A percentile compares a stretch with the other conserved stretches of the same genome.
These are phyloP conservation scores for Stenodera caucasica DNA, from an alignment of 2,888 invertebrate species.

Conservation along the genomic window DNA sequence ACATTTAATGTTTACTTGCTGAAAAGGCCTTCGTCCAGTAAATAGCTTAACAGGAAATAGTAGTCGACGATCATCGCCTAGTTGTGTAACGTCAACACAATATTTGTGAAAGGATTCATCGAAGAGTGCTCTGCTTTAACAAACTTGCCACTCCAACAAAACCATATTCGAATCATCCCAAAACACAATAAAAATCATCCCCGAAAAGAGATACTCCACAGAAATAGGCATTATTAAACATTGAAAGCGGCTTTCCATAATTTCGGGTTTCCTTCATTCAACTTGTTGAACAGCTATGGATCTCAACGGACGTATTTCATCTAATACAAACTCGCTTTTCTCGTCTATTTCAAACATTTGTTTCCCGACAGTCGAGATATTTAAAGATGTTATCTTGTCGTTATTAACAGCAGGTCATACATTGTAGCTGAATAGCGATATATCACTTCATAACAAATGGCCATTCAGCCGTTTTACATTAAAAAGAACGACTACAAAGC, in stretches of 20 bases:
- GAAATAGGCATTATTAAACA: too few species aligned
- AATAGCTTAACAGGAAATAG: constrained; percentile 21
- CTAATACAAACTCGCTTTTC: constrained; percentile 12
- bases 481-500: neutral
- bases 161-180: too few species aligned
- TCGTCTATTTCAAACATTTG: constrained; percentile 27
- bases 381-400: constrained; percentile 27
- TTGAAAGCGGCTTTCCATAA: neutral
- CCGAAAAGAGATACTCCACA: too few species aligned
- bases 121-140: too few species aligned
- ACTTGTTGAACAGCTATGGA: constrained; percentile 19
- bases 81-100: constrained; percentile 21
- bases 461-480: neutral
- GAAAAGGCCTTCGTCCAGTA: constrained; percentile 22
- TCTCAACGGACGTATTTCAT: constrained; percentile 11
- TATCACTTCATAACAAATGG: constrained; percentile 20
- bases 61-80: constrained; percentile 21
- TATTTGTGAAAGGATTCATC: constrained; percentile 19
- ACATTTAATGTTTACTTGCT: constrained; percentile 23
- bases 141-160: too few species aligned
- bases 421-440: constrained; percentile 17
- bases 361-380: constrained; percentile 22
- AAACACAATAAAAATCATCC: too few species aligned
- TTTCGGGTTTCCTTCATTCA: neutral
- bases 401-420: constrained; percentile 27